Base-by-base conservation (phyloP, 2,797 vertebrate species). In the Girardinus metallicus region DNA sequence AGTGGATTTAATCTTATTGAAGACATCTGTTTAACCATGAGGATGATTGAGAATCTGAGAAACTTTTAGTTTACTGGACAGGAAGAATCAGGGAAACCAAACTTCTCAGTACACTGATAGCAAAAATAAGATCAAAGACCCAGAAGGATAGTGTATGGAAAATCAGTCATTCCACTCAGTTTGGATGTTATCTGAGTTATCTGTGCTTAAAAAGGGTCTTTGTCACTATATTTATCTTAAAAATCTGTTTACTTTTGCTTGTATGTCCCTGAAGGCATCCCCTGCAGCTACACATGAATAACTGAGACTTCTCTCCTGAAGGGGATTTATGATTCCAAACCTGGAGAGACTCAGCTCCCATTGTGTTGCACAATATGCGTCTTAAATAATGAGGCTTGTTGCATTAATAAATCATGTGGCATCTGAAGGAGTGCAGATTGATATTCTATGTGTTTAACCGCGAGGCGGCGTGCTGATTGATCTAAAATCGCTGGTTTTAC, bases 391-490 rank as follows among this genome's bases (percentile, higher is more conserved):
- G 51, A 75, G 36, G 51, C 73, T 43, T 57, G 73, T 43, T 75
- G 51, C 73, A 75, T 75, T 57, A 75, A 75, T 75, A 75, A 75
- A 53, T 75, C 73, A 75, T 55, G 73, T 23, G 15, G 51, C 73
- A 57, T 39, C 51, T 29, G 36, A 41, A 57, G 36, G 51, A 57
- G 51, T 13, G 4, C 21, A 39, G 36, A 57, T 57, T 75, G 36
- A 74, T 74, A 41, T 74, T 74, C 73, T 15, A 55, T 29, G 34
- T 55, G 34, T 39, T 51, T 39, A 55, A 53, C 23, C 1, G 3
- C 9, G 13, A 21, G 5, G 5, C 21, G 23, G 21, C 0, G 6
- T 2, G 34, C 10, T 74, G 39, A 73, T 36, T 36, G 46, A 73
- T 73, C 46, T 29, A 18, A 53, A 39, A 15, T 13, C 3, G 21